Conservation (phyloP, 2,888 invertebrate species). For the Drosophila bunnanda region DNA sequence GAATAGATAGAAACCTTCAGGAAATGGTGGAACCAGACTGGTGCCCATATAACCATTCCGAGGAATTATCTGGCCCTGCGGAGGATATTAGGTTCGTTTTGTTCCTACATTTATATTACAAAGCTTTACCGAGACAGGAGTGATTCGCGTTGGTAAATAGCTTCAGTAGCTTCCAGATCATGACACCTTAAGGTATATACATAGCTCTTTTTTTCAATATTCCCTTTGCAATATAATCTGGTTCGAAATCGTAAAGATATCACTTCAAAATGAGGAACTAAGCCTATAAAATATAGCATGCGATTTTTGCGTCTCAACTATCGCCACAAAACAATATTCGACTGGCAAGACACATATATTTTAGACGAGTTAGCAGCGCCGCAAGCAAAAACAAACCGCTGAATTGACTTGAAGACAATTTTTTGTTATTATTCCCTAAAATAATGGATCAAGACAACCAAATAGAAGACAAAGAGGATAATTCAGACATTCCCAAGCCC, state of each 20-base stretch:
- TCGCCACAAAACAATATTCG: background rate
- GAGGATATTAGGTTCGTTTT: too few species aligned
- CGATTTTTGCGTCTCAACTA: background rate
- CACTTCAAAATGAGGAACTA: too few species aligned
- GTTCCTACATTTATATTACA: too few species aligned
- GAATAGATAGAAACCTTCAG: constrained; percentile 7
- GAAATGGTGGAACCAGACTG: constrained; percentile 13
- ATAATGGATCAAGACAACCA: background rate
- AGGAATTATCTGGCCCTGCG: constrained; percentile 3
- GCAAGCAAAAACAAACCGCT: background rate
- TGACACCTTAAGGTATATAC: constrained; percentile 33
- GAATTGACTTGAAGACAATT: background rate
- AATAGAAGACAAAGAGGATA: constrained; percentile 47
- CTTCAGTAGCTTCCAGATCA: constrained; percentile 2
- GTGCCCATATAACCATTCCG: constrained; percentile 9
- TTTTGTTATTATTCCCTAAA: background rate
- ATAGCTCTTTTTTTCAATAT: too few species aligned
- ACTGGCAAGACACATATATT: background rate
- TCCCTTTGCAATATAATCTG: too few species aligned
- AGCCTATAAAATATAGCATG: constrained; percentile 1
- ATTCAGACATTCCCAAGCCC: constrained; percentile 47
- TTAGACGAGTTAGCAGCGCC: background rate
- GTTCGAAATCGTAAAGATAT: too few species aligned
- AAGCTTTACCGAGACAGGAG: constrained; percentile 31
- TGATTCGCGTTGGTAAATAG: constrained; percentile 48